A percentile compares a stretch with the other conserved stretches of the same genome.
These are phyloP conservation scores for Babylonia areolata DNA, from an alignment of 1,140 invertebrate genomes.

Conservation along the genomic window DNA sequence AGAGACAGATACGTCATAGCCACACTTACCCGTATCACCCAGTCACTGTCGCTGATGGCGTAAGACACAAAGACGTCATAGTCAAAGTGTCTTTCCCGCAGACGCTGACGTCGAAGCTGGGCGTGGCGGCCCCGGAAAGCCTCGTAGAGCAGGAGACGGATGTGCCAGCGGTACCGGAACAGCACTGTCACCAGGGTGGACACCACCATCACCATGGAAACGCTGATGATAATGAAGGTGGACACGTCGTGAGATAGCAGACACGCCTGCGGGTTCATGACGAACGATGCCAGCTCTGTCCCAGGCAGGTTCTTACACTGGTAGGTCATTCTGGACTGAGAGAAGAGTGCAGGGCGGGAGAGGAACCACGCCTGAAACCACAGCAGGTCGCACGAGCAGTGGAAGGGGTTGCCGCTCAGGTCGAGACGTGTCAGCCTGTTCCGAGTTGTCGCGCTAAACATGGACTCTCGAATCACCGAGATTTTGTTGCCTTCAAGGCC, in stretches of 20 bases:
- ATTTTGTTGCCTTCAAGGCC: background rate
- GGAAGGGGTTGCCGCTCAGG: conserved; percentile 26
- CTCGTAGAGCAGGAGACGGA: conserved; percentile 18
- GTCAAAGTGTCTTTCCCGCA: too few species aligned
- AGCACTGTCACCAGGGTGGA: background rate
- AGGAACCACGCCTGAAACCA: conserved; percentile 40
- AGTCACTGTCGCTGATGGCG: too few species aligned
- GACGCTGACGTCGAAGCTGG: too few species aligned
- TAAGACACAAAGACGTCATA: too few species aligned
- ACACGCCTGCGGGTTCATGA: background rate
- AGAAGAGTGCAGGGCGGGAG: background rate
- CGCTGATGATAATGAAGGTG: background rate
- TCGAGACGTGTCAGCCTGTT: background rate
- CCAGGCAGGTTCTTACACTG: background rate
- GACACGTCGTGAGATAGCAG: background rate
- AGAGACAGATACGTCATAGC: too few species aligned
- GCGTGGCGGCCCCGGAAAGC: too few species aligned
- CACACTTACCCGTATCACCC: too few species aligned
- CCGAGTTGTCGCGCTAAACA: background rate
- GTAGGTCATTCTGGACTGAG: background rate
- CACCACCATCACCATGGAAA: background rate
- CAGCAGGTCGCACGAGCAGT: conserved; percentile 30
- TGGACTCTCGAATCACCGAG: background rate
- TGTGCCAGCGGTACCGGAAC: conserved; percentile 30
- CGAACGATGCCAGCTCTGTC: background rate